Evolutionary conservation across 2,113 vertebrate species (phyloP), one percentile per base, ranked within the genome.

Genomic region (Tympanuchus pallidicinctus): DNA sequence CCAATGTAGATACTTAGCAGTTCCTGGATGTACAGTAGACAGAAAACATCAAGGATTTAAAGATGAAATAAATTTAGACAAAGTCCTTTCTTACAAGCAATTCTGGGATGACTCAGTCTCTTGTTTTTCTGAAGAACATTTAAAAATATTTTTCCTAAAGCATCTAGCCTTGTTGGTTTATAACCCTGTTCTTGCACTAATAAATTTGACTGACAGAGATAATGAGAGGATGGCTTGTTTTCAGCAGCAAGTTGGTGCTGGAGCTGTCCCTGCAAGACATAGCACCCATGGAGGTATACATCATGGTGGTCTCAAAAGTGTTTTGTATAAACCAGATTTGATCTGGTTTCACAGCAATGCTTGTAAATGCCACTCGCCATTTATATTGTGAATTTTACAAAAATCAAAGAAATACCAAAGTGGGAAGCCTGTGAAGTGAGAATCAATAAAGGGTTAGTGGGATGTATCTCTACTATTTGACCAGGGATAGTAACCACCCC

Each of bases 271-370:
- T 2, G 3, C 13, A 52, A 81, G 50, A 52, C 11, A 3, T 0
- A 2, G 5, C 13, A 1, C 16, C 40, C 8, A 17, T 27, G 38
- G 38, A 71, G 5, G 16, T 76, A 18, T 76, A 16, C 28, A 36
- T 13, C 6, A 2, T 0, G 0, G 4, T 63, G 17, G n/a, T 88
- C 30, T 82, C 27, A 64, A 66, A 79, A 64, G 15, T 36, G 27
- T 28, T 88, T 88, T 60, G 59, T 34, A 50, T 47, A 24, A 85
- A 21, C 12, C 0, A 4, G 18, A 19, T 64, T 79, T 6, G 3
- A n/a, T 24, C n/a, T 72, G 38, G 7, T 88, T 88, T 88, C 63
- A 72, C 24, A 36, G 14, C 48, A 7, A 38, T 1, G 5, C n/a
- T 79, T 34, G 43, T 56, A 60, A 86, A 76, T 56, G 38, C 3